Evolutionary conservation across 37 sponge, comb jelly and placozoan genomes (phyloP).

Genomic region (Halisarca cf. caerulea): DNA sequence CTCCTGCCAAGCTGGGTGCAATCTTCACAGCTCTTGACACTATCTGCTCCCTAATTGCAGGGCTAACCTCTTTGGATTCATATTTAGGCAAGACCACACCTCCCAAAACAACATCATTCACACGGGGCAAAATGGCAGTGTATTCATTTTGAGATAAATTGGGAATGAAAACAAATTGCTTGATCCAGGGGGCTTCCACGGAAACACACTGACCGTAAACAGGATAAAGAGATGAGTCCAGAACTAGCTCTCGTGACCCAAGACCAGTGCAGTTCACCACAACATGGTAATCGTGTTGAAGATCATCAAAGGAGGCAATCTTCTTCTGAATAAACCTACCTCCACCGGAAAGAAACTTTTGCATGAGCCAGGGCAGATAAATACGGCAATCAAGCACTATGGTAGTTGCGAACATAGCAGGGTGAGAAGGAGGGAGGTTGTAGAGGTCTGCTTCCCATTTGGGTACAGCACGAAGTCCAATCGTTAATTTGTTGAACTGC

Average conservation of each 20-base stretch:
- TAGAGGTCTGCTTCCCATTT: background rate
- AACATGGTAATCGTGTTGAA: slow-evolving; percentile 38
- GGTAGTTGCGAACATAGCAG: background rate
- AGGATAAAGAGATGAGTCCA: slow-evolving; percentile 46
- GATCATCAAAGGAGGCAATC: slow-evolving; percentile 33
- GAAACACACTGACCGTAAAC: slow-evolving; percentile 63
- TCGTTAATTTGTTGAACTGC: background rate
- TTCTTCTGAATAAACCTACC: slow-evolving; percentile 37
- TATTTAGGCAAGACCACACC: slow-evolving; percentile 44
- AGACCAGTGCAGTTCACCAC: slow-evolving; percentile 87
- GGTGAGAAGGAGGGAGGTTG: background rate
- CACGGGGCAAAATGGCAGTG: slow-evolving; percentile 52
- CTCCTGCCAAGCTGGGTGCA: slow-evolving; percentile 51
- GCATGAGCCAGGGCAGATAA: slow-evolving; percentile 62
- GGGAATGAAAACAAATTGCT: slow-evolving; percentile 30
- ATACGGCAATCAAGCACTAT: slow-evolving; percentile 30
- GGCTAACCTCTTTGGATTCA: slow-evolving; percentile 25
- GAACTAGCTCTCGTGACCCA: slow-evolving; percentile 49
- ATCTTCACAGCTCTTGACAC: slow-evolving; percentile 8
- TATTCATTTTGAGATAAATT: background rate
- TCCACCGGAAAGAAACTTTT: slow-evolving; percentile 29
- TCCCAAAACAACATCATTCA: slow-evolving; percentile 45
- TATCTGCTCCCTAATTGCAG: slow-evolving; percentile 18
- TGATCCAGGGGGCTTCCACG: slow-evolving; percentile 79
- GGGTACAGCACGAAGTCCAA: slow-evolving; percentile 11